Conservation (phyloP, 2,113 vertebrate genomes). For the Plecotus auritus region DNA sequence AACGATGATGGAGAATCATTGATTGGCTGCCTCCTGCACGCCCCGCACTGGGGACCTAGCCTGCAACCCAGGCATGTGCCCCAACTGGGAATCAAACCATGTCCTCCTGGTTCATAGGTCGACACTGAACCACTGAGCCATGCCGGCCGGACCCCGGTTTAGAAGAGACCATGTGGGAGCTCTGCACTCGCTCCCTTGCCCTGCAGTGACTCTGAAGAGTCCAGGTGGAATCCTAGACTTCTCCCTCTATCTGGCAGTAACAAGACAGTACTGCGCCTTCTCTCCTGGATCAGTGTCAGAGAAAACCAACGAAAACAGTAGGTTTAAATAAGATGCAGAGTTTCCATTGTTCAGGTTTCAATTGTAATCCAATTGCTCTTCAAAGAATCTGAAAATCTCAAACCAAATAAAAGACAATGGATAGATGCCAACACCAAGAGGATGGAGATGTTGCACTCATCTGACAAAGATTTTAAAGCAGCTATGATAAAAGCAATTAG, state of each 20-base stretch:
- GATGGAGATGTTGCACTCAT: not conserved
- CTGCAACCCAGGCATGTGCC: too few relatives aligned
- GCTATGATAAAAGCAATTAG: not conserved
- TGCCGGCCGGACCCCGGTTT: not conserved
- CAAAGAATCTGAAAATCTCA: not conserved
- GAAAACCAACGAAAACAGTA: not conserved
- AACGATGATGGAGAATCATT: too few relatives aligned
- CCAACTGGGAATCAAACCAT: too few relatives aligned
- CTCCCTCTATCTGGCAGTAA: not conserved
- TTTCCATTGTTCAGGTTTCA: not conserved
- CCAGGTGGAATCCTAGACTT: not conserved
- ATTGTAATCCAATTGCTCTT: not conserved
- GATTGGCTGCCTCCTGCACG: too few relatives aligned
- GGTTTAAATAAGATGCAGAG: not conserved
- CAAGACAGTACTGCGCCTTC: not conserved
- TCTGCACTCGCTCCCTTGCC: not conserved
- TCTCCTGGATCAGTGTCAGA: not conserved
- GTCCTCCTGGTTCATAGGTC: too few relatives aligned
- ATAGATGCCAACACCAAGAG: not conserved
- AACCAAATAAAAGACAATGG: not conserved
- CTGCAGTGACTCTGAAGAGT: not conserved
- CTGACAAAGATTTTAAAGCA: not conserved
- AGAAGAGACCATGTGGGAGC: not conserved
- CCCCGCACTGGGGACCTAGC: too few relatives aligned
- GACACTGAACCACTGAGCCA: too few relatives aligned